Conservation (phyloP, 2,888 invertebrate species). For the Aleiodes alternator region DNA sequence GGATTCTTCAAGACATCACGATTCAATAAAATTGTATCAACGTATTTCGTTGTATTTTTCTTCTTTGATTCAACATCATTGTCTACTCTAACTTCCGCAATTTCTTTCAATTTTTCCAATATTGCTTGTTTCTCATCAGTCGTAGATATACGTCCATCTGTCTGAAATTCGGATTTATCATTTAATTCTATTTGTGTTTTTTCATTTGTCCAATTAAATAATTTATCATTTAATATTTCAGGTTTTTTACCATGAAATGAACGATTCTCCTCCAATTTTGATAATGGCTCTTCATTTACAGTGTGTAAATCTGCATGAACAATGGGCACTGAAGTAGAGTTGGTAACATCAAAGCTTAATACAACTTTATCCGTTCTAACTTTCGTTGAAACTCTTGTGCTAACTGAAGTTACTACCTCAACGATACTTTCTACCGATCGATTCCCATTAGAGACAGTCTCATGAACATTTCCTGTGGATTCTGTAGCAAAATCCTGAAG, state of each 20-base stretch:
- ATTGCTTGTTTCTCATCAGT: conserved; percentile 61
- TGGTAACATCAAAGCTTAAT: conserved; percentile 63
- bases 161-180: conserved; percentile 45
- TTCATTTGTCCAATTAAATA: conserved; percentile 47
- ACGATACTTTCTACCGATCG: conserved; percentile 68
- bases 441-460: conserved; percentile 18
- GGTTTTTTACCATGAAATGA: conserved; percentile 50
- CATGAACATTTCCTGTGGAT: neutral
- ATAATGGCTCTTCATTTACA: conserved; percentile 29
- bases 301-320: conserved; percentile 44
- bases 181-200: conserved; percentile 42
- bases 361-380: conserved; percentile 63
- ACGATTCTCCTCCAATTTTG: conserved; percentile 55
- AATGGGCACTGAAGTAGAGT: conserved; percentile 59
- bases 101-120: conserved; percentile 64
- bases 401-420: conserved; percentile 74
- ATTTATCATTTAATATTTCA: conserved; percentile 33
- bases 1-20: conserved; percentile 15
- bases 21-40: neutral
- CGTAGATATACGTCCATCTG: conserved; percentile 65
- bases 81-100: conserved; percentile 64
- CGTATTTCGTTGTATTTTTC: conserved; percentile 20
- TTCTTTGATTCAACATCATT: conserved; percentile 48
- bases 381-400: conserved; percentile 70
- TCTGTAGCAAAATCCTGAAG: conserved; percentile 44